A percentile compares a stretch with the other conserved stretches of the same genome.
Evolutionary conservation across 2,797 vertebrate species (phyloP).

Genomic region (Mormyrops boulengeri): DNA sequence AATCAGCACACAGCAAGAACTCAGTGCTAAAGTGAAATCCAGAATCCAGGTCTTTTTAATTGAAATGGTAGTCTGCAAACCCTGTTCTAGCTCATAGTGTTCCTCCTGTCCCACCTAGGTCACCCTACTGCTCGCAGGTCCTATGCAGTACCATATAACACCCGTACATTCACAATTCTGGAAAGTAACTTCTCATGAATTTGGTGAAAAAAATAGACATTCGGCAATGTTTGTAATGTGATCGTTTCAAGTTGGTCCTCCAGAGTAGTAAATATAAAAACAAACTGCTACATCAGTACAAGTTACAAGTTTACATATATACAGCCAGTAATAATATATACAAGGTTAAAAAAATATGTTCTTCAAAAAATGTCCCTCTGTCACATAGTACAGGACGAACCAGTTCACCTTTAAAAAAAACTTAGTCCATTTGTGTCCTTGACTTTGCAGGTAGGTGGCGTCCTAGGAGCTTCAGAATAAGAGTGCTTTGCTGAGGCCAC

Average conservation of each 20-base stretch:
- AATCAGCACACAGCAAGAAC: not conserved
- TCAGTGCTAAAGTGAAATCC: not conserved
- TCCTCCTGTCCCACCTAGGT: not conserved
- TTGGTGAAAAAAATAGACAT: not conserved
- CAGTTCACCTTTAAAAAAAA: not conserved
- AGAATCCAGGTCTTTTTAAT: not conserved
- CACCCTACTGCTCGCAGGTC: not conserved
- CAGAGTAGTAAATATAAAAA: not conserved
- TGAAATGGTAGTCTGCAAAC: not conserved
- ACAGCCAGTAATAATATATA: conserved; percentile 37
- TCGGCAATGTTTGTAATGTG: not conserved
- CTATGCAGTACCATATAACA: not conserved
- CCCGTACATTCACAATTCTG: not conserved
- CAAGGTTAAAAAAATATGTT: conserved; percentile 10
- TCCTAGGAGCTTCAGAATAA: not conserved
- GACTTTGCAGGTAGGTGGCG: not conserved
- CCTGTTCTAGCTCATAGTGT: not conserved
- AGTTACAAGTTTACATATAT: conserved; percentile 11
- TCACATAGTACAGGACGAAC: not conserved
- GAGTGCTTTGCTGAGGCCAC: not conserved
- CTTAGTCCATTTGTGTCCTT: not conserved
- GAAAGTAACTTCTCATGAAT: not conserved
- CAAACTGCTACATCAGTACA: not conserved
- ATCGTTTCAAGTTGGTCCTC: not conserved
- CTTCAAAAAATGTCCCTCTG: not conserved